These are phyloP conservation scores for Gallirallus australis DNA, from an alignment of 2,797 vertebrate genomes.

Conservation along the genomic window DNA sequence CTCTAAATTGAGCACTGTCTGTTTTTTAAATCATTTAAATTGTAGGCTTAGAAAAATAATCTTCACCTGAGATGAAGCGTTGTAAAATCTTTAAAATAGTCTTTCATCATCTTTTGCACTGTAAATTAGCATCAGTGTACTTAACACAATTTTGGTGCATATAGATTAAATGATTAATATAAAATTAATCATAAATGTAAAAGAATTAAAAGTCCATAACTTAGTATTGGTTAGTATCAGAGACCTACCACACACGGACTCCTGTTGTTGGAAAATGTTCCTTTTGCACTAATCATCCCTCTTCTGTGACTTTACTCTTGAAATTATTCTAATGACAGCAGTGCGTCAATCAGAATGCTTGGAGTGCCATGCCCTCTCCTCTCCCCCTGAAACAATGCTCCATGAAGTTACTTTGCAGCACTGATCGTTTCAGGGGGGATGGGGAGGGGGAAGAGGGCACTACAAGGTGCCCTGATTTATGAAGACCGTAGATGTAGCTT, in stretches of 20 bases:
- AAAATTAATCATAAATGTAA: neutral
- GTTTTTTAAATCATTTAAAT: conserved; percentile 38
- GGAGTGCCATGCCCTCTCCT: neutral
- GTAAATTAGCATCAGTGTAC: neutral
- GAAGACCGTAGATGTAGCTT: neutral
- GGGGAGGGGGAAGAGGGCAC: neutral
- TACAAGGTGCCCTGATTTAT: neutral
- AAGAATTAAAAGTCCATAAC: neutral
- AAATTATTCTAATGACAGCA: neutral
- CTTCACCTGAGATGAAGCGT: conserved; percentile 42
- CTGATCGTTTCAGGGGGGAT: neutral
- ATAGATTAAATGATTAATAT: neutral
- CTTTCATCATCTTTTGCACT: neutral
- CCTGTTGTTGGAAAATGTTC: neutral
- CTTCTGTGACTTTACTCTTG: neutral
- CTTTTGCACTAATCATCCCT: neutral
- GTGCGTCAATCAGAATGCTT: neutral
- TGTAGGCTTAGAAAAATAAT: conserved; percentile 48
- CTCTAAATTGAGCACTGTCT: conserved; percentile 15
- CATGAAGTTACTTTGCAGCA: neutral
- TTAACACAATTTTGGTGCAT: neutral
- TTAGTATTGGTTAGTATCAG: neutral
- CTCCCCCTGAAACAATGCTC: neutral
- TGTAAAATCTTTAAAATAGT: conserved; percentile 39
- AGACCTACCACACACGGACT: neutral